Base-by-base conservation (phyloP, 2,888 invertebrate species). In the Cheilosia grossa region DNA sequence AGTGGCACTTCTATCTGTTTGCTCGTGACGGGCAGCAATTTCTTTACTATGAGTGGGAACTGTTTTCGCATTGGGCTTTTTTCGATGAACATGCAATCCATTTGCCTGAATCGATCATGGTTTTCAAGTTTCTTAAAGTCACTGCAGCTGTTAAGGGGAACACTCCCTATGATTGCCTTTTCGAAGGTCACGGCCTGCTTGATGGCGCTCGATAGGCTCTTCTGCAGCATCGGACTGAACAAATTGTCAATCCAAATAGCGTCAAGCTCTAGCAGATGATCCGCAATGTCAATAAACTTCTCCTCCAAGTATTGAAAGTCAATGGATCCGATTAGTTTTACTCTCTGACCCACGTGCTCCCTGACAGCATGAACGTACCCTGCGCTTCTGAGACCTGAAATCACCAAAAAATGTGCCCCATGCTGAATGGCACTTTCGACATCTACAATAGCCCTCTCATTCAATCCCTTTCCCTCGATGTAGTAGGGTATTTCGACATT, bases 31-130 rank as follows among this genome's bases (percentile, higher is more conserved):
- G 91, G 91, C 78, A 91, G 87, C 3, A 91, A 82, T 77, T 91
- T 91, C 61, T 91, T 91, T 0, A 90, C 92, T 59, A 91, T 90
- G 64, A 92, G 75, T 0, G 92, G 91, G 77, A 89, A 91, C 75
- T 90, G 91, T 61, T 89, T 89, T 53, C 90, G 90, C 88, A 90
- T 88, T 0, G 88, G 87, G 87, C 91, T 92, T 79, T 91, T 91
- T 67, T 91, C 90, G 42, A 91, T 91, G n/a, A 90, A 89, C 13
- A 92, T 89, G 6, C 90, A 87, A 69, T 92, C 91, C 13, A 91
- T 88, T 73, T 90, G 88, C 87, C 88, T 90, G 0, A 91, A 88
- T 44, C 89, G 88, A 40, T 89, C 88, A 42, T 91, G 89, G 82
- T 90, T 87, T 85, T 91, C 90, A n/a, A 90, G 89, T 0, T 88